Evolutionary conservation across 2,113 vertebrate genomes (phyloP).

Genomic region (Aldabrachelys gigantea): DNA sequence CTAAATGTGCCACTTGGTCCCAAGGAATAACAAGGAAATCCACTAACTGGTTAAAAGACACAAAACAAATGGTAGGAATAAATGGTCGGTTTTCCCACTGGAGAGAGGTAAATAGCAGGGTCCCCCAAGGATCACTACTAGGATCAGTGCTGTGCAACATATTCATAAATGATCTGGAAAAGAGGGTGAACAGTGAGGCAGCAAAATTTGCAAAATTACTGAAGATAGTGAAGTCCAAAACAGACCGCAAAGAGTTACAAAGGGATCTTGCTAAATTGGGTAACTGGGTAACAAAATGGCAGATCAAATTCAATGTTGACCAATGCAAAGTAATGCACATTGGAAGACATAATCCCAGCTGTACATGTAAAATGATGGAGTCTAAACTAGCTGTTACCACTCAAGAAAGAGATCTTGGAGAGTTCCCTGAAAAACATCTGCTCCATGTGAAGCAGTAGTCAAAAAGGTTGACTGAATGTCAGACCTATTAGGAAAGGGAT

Average conservation of each 20-base stretch:
- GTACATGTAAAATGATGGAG: background rate
- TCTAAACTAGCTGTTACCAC: background rate
- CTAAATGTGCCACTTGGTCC: background rate
- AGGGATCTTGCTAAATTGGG: background rate
- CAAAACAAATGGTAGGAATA: background rate
- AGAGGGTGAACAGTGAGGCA: background rate
- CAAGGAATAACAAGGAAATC: background rate
- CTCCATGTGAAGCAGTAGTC: background rate
- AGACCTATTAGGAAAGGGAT: background rate
- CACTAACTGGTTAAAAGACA: background rate
- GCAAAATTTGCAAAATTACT: background rate
- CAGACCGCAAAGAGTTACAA: background rate
- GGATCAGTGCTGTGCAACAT: background rate
- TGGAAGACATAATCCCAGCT: background rate
- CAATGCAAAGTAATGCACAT: background rate
- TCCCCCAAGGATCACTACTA: background rate
- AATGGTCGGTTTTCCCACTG: background rate
- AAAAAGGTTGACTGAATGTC: background rate
- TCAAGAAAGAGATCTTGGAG: background rate
- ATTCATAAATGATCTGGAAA: background rate
- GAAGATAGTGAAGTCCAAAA: background rate
- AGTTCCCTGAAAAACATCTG: background rate
- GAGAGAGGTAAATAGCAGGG: background rate
- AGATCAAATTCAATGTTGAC: background rate
- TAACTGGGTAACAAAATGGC: background rate